phyloP scores from a whole-genome alignment of 2,113 vertebrate genomes.

The Morone chrysops region DNA sequence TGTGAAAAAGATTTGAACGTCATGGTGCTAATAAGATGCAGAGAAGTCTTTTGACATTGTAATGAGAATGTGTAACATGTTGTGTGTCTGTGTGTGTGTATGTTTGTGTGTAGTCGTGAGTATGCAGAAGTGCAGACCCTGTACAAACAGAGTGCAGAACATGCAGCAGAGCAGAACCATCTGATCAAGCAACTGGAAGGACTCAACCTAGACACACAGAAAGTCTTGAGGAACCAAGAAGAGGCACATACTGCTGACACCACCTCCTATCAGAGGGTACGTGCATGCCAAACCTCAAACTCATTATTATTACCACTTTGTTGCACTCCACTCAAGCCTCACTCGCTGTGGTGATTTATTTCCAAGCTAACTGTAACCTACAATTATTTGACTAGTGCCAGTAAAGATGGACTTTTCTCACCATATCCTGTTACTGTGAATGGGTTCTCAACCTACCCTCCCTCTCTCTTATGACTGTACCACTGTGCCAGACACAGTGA shows the following conservation, averaged over 20 bases:
- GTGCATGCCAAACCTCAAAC: constrained; percentile 37
- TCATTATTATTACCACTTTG: constrained; percentile 47
- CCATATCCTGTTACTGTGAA: constrained; percentile 54
- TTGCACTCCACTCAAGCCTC: constrained; percentile 16
- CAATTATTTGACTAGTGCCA: constrained; percentile 50
- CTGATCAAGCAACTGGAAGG: constrained; percentile 92
- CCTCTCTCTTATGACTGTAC: constrained; percentile 11
- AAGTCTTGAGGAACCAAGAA: constrained; percentile 90
- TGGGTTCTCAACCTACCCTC: constrained; percentile 1
- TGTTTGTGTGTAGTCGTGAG: constrained; percentile 82
- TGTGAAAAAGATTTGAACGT: too few species aligned
- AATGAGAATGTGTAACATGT: neutral
- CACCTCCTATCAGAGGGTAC: constrained; percentile 90
- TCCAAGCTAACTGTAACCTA: constrained; percentile 43
- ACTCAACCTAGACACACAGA: constrained; percentile 90
- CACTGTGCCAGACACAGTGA: constrained; percentile 3
- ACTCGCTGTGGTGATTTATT: constrained; percentile 46
- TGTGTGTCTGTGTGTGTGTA: constrained; percentile 5
- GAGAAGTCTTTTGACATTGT: too few species aligned
- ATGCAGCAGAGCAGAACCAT: constrained; percentile 88
- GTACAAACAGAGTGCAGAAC: constrained; percentile 87
- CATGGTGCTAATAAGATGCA: too few species aligned
- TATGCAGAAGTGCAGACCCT: constrained; percentile 87
- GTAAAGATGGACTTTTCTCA: constrained; percentile 33
- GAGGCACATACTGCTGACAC: constrained; percentile 88